Percentiles rank a stretch among this genome's conserved stretches.
phyloP scores from a whole-genome alignment of 2,888 invertebrate genomes.

The Hemaris fuciformis region DNA sequence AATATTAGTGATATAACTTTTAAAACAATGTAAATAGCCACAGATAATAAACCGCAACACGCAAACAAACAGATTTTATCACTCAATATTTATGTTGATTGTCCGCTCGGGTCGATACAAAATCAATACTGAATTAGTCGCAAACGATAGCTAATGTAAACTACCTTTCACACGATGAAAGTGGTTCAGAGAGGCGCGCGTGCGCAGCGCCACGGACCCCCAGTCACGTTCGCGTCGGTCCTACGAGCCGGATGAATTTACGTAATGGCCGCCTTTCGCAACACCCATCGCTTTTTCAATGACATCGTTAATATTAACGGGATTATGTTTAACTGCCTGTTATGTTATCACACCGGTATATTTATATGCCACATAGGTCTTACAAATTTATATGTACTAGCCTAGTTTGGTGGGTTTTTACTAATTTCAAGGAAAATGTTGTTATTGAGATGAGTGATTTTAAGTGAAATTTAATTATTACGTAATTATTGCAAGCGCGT shows the following conservation, averaged over 20 bases:
- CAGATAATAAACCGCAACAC: too few relatives aligned
- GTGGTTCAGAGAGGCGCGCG: neutral
- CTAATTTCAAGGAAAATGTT: too few relatives aligned
- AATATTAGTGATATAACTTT: too few relatives aligned
- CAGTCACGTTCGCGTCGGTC: slow-evolving; percentile 14
- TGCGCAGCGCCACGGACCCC: neutral
- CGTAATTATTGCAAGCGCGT: too few relatives aligned
- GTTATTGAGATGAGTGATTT: too few relatives aligned
- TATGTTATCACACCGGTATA: neutral
- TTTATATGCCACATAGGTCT: neutral
- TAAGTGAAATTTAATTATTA: too few relatives aligned
- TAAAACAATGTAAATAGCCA: too few relatives aligned
- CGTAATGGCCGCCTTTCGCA: neutral
- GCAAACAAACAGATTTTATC: neutral
- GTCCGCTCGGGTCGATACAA: neutral
- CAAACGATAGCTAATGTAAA: neutral
- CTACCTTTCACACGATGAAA: slow-evolving; percentile 9
- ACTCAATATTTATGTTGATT: neutral
- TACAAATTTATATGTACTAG: too few relatives aligned
- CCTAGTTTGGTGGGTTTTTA: too few relatives aligned
- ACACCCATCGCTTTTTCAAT: neutral
- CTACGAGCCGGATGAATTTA: slow-evolving; percentile 5
- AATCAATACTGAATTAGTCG: neutral
- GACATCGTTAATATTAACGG: neutral
- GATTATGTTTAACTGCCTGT: neutral